phyloP scores from a whole-genome alignment of 2,888 invertebrate genomes.

The Allophyes oxyacanthae region DNA sequence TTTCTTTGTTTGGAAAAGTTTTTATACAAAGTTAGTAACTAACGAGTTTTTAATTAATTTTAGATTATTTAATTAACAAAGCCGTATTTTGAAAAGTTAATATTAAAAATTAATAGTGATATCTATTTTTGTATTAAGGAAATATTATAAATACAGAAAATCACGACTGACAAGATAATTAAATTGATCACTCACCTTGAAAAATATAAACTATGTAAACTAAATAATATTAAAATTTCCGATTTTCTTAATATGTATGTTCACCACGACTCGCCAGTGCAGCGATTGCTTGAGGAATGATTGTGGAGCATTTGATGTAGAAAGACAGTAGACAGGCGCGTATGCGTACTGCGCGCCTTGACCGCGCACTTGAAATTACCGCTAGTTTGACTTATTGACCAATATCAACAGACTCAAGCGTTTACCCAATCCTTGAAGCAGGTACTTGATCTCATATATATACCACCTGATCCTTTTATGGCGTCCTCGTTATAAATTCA shows the following conservation, averaged over 20 bases:
- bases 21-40: too few species aligned
- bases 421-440: constrained; percentile 34
- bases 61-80: too few species aligned
- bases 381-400: constrained; percentile 79
- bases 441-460: constrained; percentile 2
- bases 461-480: not conserved
- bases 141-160: constrained; percentile 5
- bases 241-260: constrained; percentile 4
- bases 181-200: constrained; percentile 33
- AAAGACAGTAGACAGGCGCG: constrained; percentile 51
- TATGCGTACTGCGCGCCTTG: constrained; percentile 66
- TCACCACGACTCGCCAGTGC: constrained; percentile 59
- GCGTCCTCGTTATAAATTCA: not conserved
- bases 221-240: constrained; percentile 3
- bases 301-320: constrained; percentile 55
- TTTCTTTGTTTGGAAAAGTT: not conserved
- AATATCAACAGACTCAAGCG: constrained; percentile 61
- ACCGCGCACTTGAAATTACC: constrained; percentile 81
- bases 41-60: too few species aligned
- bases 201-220: constrained; percentile 13
- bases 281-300: constrained; percentile 67
- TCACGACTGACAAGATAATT: not conserved
- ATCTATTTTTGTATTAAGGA: too few species aligned
- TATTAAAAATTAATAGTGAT: too few species aligned
- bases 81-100: too few species aligned